A percentile compares a stretch with the other conserved stretches of the same genome.
These are phyloP conservation scores for Solenodon paradoxus DNA, from an alignment of 2,113 vertebrate genomes.

Conservation along the genomic window DNA sequence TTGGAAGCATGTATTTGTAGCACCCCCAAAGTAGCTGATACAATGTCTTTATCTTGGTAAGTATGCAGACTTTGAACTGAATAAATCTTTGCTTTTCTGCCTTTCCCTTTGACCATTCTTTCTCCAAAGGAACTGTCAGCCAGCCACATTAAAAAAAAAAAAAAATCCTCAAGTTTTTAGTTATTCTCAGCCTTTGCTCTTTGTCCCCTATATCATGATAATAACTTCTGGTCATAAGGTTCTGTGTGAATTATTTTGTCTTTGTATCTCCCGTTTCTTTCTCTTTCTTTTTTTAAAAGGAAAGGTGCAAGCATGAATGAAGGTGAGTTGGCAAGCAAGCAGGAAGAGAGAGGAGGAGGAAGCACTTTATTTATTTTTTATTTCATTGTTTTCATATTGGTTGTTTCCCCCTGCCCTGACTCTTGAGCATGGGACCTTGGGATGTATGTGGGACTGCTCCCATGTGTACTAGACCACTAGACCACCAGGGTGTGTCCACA, in stretches of 20 bases:
- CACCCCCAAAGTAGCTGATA: background rate
- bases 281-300: no score
- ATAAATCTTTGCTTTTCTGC: background rate
- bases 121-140: background rate
- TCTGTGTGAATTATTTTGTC: background rate
- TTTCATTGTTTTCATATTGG: no score
- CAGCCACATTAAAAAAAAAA: background rate
- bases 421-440: no score
- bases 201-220: background rate
- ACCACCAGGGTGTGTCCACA: background rate
- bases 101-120: conserved; percentile 18
- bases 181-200: background rate
- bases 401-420: no score
- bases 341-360: no score
- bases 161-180: background rate
- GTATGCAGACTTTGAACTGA: background rate
- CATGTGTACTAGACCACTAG: no score
- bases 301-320: no score
- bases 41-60: background rate
- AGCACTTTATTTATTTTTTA: no score
- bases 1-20: background rate
- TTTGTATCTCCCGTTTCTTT: background rate
- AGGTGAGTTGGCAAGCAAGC: no score
- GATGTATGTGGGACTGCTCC: no score
- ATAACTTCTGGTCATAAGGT: background rate